Evolutionary conservation across 2,888 invertebrate genomes (phyloP), one percentile per base, ranked within the genome.

Genomic region (Selenia dentaria): DNA sequence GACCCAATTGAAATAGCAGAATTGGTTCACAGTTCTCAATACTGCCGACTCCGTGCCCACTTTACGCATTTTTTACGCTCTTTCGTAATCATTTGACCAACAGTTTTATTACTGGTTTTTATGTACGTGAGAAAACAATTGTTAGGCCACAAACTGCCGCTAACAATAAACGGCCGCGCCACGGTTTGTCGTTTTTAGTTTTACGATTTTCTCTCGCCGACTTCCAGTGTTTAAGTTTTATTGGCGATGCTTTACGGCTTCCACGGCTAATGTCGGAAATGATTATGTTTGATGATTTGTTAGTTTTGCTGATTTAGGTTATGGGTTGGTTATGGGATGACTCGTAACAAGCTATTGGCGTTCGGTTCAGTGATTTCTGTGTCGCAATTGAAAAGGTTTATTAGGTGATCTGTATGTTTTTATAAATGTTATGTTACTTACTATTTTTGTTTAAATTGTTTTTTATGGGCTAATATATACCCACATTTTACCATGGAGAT

Each of bases 101-200:
- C 67, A 64, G 60, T 67, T 83, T 80, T 75, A 79, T 62, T 62
- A 58, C 67, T 61, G 28, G 58, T 70, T 80, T 82, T 83, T 82
- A 82, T 74, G 67, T 64, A 72, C 70, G 76, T 77, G 79, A 77
- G 77, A 78, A 80, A 85, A 85, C 87, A 84, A 85, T 87, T 79
- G 83, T 73, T 68, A 62, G 62, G 54, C 78, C 70, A 69, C 80
- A 74, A 79, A 75, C 62, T 62, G 73, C 49, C 64, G 60, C 52
- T 12, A 20, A 40, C 46, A 39, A 39, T 35, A 46, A 39, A 46
- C 8, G 45, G 39, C 39, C 64, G 70, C 63, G 69, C 74, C 72
- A 71, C 71, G 57, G 51, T 52, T 41, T 47, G 50, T 57, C 50
- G 54, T 54, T 46, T 59, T 52, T 50, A 50, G 45, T 48, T 48